These are phyloP conservation scores for Chironomus striatipennis DNA, from an alignment of 1,140 invertebrate genomes.

Conservation along the genomic window DNA sequence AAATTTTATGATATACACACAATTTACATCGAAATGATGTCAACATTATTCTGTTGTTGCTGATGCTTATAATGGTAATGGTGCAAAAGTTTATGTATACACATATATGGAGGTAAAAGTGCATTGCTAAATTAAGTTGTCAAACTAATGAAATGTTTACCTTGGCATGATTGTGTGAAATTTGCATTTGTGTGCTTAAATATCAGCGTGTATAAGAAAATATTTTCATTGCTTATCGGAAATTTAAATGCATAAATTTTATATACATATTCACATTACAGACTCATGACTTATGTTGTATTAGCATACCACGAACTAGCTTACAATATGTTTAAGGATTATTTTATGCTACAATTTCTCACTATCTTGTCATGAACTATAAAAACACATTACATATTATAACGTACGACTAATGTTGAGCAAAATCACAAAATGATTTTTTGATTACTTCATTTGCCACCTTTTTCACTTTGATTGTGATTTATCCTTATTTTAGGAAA, in stretches of 20 bases:
- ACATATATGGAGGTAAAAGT: no score
- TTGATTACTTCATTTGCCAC: no score
- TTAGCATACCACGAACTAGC: no score
- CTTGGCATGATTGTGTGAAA: background rate
- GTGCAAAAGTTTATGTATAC: no score
- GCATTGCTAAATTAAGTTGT: background rate
- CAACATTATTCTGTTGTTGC: background rate
- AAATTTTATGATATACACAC: background rate
- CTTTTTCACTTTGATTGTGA: no score
- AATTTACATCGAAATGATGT: background rate
- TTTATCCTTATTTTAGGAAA: no score
- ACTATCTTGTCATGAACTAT: no score
- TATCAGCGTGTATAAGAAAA: background rate
- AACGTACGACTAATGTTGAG: no score
- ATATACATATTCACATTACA: background rate
- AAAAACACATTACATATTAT: no score
- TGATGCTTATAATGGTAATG: background rate
- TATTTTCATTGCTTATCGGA: constrained; percentile 1
- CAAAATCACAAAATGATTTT: no score
- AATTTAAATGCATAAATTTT: constrained; percentile 9
- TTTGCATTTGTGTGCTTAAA: background rate
- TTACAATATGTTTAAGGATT: no score
- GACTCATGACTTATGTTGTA: background rate
- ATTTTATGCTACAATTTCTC: no score
- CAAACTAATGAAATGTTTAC: constrained; percentile 9